Conservation (phyloP, 2,888 invertebrate species). For the Notodonta ziczac region DNA sequence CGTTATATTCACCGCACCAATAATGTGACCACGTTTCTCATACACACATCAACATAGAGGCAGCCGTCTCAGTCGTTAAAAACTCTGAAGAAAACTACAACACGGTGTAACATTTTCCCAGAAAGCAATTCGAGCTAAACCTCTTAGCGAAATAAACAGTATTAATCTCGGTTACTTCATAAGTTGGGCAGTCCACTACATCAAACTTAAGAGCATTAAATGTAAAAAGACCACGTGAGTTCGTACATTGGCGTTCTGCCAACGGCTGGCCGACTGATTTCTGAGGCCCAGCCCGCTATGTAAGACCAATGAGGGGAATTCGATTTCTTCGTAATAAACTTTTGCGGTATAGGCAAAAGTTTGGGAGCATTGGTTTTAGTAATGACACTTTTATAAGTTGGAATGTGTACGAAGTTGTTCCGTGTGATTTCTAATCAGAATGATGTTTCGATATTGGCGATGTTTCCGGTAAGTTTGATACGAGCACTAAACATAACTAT, state of each 20-base stretch:
- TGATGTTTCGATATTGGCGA: slow-evolving; percentile 8
- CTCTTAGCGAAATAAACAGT: slow-evolving; percentile 72
- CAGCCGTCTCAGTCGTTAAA: slow-evolving; percentile 8
- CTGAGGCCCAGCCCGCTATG: slow-evolving; percentile 37
- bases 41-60: slow-evolving; percentile 4
- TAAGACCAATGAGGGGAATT: slow-evolving; percentile 49
- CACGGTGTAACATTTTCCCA: slow-evolving; percentile 34
- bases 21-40: neutral
- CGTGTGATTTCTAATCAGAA: slow-evolving; percentile 29
- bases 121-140: slow-evolving; percentile 67
- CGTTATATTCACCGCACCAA: too few species aligned
- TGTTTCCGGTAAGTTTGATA: neutral
- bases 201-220: slow-evolving; percentile 80
- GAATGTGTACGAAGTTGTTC: slow-evolving; percentile 16
- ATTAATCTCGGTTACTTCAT: slow-evolving; percentile 66
- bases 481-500: neutral
- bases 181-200: slow-evolving; percentile 67
- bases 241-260: slow-evolving; percentile 63
- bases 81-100: slow-evolving; percentile 30
- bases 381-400: slow-evolving; percentile 32
- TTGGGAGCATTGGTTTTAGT: slow-evolving; percentile 30
- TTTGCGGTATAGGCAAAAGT: slow-evolving; percentile 27
- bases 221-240: slow-evolving; percentile 64
- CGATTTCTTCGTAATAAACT: slow-evolving; percentile 38
- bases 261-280: slow-evolving; percentile 50